These are phyloP conservation scores for Austrolebias charrua DNA, from an alignment of 2,797 vertebrate species.

Conservation along the genomic window DNA sequence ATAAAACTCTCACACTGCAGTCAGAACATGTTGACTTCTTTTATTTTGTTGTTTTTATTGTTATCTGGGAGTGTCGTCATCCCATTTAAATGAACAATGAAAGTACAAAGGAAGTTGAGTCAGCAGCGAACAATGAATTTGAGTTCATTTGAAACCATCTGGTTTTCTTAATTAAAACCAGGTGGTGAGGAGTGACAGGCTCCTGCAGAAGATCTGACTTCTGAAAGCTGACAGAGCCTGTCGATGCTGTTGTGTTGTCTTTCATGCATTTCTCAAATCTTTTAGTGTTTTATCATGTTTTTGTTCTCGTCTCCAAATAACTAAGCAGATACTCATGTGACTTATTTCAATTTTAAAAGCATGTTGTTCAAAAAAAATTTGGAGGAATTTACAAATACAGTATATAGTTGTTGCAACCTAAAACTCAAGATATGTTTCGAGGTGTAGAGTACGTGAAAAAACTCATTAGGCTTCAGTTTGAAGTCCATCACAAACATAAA, in stretches of 20 bases:
- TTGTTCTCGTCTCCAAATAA: too few species aligned
- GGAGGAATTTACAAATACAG: too few species aligned
- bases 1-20: slow-evolving; percentile 44
- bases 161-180: slow-evolving; percentile 41
- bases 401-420: too few species aligned
- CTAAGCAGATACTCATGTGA: too few species aligned
- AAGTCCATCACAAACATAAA: too few species aligned
- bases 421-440: too few species aligned
- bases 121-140: slow-evolving; percentile 40
- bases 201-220: slow-evolving; percentile 16
- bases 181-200: slow-evolving; percentile 26
- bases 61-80: slow-evolving; percentile 45
- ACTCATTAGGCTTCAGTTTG: too few species aligned
- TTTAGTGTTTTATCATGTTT: neutral
- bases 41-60: slow-evolving; percentile 44
- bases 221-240: neutral
- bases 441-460: too few species aligned
- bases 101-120: slow-evolving; percentile 33
- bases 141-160: slow-evolving; percentile 22
- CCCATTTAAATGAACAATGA: slow-evolving; percentile 27
- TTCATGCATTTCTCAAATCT: neutral
- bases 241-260: neutral
- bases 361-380: too few species aligned
- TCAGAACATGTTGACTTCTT: slow-evolving; percentile 59
- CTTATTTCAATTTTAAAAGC: too few species aligned